Percentiles rank a stretch among this genome's conserved stretches.
Evolutionary conservation across 2,113 vertebrate genomes (phyloP).

Genomic region (Canis aureus): DNA sequence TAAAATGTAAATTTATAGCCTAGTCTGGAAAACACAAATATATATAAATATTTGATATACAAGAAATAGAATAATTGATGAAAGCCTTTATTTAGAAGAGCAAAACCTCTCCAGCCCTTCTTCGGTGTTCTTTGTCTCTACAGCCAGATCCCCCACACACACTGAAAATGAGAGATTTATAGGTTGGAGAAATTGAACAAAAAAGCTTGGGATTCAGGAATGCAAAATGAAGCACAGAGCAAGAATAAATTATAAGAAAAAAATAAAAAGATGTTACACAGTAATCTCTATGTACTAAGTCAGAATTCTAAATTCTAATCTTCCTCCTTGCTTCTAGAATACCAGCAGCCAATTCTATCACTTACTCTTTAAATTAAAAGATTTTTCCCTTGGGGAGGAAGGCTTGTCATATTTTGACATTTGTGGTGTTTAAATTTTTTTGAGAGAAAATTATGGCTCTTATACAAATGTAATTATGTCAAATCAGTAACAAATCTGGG

Average conservation of each 20-base stretch:
- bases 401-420: not conserved
- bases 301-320: not conserved
- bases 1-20: not conserved
- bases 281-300: not conserved
- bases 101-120: fast-evolving
- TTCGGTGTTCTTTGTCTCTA: not conserved
- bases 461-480: not conserved
- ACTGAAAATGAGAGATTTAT: not conserved
- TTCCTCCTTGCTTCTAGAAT: not conserved
- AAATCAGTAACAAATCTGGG: not conserved
- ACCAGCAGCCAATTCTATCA: not conserved
- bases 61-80: not conserved
- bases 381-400: not conserved
- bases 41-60: not conserved
- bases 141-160: not conserved
- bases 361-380: not conserved
- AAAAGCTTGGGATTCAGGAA: not conserved
- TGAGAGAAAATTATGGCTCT: not conserved
- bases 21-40: not conserved
- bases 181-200: not conserved
- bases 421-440: not conserved
- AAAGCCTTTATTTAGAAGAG: not conserved
- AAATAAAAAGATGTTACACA: not conserved
- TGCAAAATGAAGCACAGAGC: not conserved
- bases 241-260: not conserved